Evolutionary conservation across 2,888 invertebrate species (phyloP).

Genomic region (Drosophila rellima): DNA sequence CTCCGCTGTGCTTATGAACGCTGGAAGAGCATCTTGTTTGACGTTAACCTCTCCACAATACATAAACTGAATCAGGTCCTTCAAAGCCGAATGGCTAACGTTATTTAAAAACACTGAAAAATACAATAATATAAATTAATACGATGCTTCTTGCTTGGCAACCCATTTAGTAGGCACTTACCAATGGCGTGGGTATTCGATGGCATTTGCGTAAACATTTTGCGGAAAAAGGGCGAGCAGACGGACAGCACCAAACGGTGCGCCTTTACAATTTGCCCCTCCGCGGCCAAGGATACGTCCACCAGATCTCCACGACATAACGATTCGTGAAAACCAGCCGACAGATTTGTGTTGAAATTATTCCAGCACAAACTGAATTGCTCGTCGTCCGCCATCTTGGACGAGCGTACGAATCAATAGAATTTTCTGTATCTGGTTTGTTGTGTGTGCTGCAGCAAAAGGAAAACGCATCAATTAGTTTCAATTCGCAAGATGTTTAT

Average conservation of each 20-base stretch:
- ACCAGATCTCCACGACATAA: slow-evolving; percentile 90
- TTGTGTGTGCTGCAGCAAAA: slow-evolving; percentile 42
- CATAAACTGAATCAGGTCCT: slow-evolving; percentile 91
- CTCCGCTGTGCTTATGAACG: slow-evolving; percentile 91
- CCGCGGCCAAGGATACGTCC: slow-evolving; percentile 90
- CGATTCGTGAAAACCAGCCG: slow-evolving; percentile 90
- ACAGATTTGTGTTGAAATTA: slow-evolving; percentile 91
- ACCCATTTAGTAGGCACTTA: slow-evolving; percentile 80
- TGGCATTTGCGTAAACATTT: slow-evolving; percentile 90
- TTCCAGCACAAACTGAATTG: slow-evolving; percentile 92
- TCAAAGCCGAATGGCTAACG: slow-evolving; percentile 89
- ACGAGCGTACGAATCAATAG: slow-evolving; percentile 75
- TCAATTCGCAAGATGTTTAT: slow-evolving; percentile 11
- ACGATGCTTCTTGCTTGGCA: background rate
- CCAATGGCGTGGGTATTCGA: slow-evolving; percentile 90
- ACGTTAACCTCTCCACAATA: slow-evolving; percentile 91
- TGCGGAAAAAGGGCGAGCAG: slow-evolving; percentile 91
- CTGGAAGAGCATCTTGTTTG: slow-evolving; percentile 90
- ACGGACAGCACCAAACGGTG: slow-evolving; percentile 91
- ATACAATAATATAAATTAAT: slow-evolving; percentile 23
- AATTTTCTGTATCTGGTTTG: slow-evolving; percentile 73
- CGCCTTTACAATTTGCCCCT: slow-evolving; percentile 90
- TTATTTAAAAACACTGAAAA: slow-evolving; percentile 89
- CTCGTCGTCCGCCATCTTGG: slow-evolving; percentile 91
- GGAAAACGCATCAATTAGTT: slow-evolving; percentile 29